Base-by-base conservation (phyloP, 2,888 invertebrate genomes). In the Orthosia cruda region DNA sequence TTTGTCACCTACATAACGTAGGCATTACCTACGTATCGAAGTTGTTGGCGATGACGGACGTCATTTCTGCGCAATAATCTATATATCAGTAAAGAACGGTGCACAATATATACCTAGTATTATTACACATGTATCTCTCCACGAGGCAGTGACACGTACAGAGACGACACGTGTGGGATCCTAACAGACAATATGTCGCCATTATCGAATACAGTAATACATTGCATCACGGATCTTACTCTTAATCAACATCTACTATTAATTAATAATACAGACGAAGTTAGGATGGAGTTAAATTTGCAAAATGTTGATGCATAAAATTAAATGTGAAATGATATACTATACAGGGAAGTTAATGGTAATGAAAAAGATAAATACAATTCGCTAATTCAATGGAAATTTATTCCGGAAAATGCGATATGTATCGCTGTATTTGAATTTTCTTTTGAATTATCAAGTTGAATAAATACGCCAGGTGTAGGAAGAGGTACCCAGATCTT, bases 131-230 rank as follows among this genome's bases (percentile, higher is more conserved):
- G 40, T 71, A 78, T 55, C 78, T 74, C 69, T 80, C 81, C 90
- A 90, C 90, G 91, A 89, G 91, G 88, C 88, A 70, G 71, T 69
- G 58, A 70, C 75, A 85, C 80, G 79, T 75, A 83, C 54, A 71
- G 57, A 77, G 23, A 57, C 77, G 74, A 88, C 90, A 89, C 89
- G 89, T 91, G 90, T 87, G 79, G 49, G 64, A 69, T 80, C 77
- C 75, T 84, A 59, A 65, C 86, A 91, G 91, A 91, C 91, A 81
- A 68, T 77, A 78, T 85, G 91, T 87, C 91, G 87, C 89, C 89
- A 67, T 71, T 85, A 77, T 71, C 66, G 50, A 74, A 74, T 57
- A 65, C 57, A 49, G 57, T 76, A 72, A 74, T 70, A 68, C 72
- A 62, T 79, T 80, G 76, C 72, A 77, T 84, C 67, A 71, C 64